Evolutionary conservation across 2,888 invertebrate species (phyloP).

Genomic region (Creontiades dilutus): DNA sequence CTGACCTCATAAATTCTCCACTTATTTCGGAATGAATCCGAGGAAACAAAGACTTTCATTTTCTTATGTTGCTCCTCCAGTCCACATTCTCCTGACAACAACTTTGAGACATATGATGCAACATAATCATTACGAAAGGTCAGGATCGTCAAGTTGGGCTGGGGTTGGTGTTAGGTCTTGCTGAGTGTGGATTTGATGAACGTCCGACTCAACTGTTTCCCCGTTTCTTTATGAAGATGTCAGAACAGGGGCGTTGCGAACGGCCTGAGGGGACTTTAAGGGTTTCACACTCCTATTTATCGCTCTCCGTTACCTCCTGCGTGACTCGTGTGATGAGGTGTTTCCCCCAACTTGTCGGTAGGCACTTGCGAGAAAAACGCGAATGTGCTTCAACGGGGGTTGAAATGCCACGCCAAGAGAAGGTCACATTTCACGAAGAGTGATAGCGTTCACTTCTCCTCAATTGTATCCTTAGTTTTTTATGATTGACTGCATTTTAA

Average conservation of each 20-base stretch:
- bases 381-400: background rate
- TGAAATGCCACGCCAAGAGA: background rate
- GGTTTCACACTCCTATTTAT: background rate
- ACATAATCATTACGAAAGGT: background rate
- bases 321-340: constrained; percentile 32
- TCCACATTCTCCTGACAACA: too few species aligned
- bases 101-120: too few species aligned
- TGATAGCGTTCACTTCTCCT: too few species aligned
- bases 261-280: background rate
- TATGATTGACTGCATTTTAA: too few species aligned
- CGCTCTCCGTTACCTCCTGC: constrained; percentile 27
- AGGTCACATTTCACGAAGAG: background rate
- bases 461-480: too few species aligned
- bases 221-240: background rate
- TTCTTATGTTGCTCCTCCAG: too few species aligned
- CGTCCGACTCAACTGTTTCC: background rate
- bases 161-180: background rate
- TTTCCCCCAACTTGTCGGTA: background rate
- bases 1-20: too few species aligned
- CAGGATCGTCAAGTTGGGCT: constrained; percentile 54
- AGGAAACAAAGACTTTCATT: too few species aligned
- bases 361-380: background rate
- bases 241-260: constrained; percentile 17
- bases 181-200: background rate
- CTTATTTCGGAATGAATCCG: too few species aligned